Evolutionary conservation across 2,888 invertebrate genomes (phyloP), one percentile per base, ranked within the genome.

Genomic region (Atherix ibis): DNA sequence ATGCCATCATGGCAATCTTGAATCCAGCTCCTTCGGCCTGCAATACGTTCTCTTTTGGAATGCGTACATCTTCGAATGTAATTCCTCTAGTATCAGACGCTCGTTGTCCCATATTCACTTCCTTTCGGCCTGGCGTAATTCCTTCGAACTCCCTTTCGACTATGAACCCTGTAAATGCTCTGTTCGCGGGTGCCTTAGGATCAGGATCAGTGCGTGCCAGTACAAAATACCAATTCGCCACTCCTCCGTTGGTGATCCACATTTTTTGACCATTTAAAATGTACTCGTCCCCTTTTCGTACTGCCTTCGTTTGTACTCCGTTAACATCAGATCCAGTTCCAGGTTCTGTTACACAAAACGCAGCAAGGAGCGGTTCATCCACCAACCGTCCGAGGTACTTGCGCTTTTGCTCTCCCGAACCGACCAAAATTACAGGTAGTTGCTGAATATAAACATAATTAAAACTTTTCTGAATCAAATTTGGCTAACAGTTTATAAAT

Each of bases 231-330:
- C 88, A 97, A 63, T 88, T 92, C 18, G 97, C 97, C 19, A 88
- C 82, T 28, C 91, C 94, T 18, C 89, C 95, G 56, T 94, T 94
- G 32, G 97, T 97, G 52, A 98, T 97, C 97, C 97, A 98, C 95
- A 97, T 97, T 64, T 97, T 97, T 53, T 89, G 87, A 1, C 97
- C 97, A 58, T 92, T 82, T 16, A 97, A 54, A 42, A 97, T 74
- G 66, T 83, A 98, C 52, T 94, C 87, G 44, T 91, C 83, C 2
- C 94, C 92, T 57, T 92, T 92, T 58, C 89, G 91, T 49, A 76
- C 94, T 0, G 95, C 94, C 44, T 66, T 76, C 1, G 94, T 94
- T 63, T 81, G 87, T 16, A 92, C 65, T 6, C 85, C 91, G 18
- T 80, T 81, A 2, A 97, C 97, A 61, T 98, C 97, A 0, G 95